Percentiles rank a stretch among this genome's conserved stretches.
These are phyloP conservation scores for Okamejei kenojei DNA, from an alignment of 2,797 vertebrate species.

Conservation along the genomic window DNA sequence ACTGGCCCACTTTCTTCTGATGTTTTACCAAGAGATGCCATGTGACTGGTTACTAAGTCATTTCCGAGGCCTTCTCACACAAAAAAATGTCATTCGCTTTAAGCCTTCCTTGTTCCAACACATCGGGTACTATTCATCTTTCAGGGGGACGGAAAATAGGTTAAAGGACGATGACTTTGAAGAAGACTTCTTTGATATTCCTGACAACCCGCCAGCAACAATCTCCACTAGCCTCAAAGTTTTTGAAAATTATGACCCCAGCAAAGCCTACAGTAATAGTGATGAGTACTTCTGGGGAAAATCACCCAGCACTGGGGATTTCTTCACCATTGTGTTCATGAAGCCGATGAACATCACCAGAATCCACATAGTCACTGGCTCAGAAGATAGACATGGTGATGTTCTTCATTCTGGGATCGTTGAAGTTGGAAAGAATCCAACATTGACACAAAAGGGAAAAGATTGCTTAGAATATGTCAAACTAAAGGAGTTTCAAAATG, in stretches of 20 bases:
- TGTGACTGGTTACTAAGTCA: slow-evolving; percentile 72
- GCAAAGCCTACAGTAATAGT: slow-evolving; percentile 60
- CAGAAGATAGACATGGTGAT: slow-evolving; percentile 46
- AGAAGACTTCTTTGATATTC: slow-evolving; percentile 38
- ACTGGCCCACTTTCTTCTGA: slow-evolving; percentile 67
- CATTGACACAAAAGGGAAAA: fast-evolving
- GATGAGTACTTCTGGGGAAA: slow-evolving; percentile 45
- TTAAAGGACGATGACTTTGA: slow-evolving; percentile 64
- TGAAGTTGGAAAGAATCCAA: slow-evolving; percentile 56
- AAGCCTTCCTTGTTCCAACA: slow-evolving; percentile 73
- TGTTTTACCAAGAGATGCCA: slow-evolving; percentile 81
- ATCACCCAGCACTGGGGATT: slow-evolving; percentile 49
- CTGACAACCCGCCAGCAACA: slow-evolving; percentile 57
- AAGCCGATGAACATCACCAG: slow-evolving; percentile 49
- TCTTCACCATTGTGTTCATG: slow-evolving; percentile 60
- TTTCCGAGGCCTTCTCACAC: slow-evolving; percentile 66
- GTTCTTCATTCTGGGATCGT: slow-evolving; percentile 58
- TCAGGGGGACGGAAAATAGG: slow-evolving; percentile 58
- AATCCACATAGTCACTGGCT: slow-evolving; percentile 63
- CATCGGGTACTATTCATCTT: slow-evolving; percentile 64
- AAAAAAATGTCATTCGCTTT: slow-evolving; percentile 62
- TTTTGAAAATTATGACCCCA: slow-evolving; percentile 54
- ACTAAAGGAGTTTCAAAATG: slow-evolving; percentile 60
- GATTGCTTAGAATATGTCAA: slow-evolving; percentile 55
- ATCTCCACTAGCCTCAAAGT: slow-evolving; percentile 56